These are phyloP conservation scores for Pollenia griseotomentosa DNA, from an alignment of 2,888 invertebrate species.

Conservation along the genomic window DNA sequence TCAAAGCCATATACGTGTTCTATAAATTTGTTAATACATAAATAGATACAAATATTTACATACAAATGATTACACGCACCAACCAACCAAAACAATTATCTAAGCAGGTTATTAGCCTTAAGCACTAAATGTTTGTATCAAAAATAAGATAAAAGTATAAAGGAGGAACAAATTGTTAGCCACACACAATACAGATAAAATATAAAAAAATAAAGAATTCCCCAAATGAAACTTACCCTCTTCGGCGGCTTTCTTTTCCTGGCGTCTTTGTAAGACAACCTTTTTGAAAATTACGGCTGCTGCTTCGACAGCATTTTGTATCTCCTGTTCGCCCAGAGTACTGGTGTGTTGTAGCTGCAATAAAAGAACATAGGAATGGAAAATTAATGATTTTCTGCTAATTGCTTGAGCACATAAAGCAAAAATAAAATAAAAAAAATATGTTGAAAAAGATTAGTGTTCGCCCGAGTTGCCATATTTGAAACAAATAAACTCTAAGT, in stretches of 20 bases:
- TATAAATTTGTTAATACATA: too few species aligned
- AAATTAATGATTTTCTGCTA: background rate
- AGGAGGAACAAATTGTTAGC: too few species aligned
- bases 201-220: background rate
- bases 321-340: slow-evolving; percentile 83
- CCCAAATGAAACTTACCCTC: slow-evolving; percentile 80
- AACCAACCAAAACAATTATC: too few species aligned
- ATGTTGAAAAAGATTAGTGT: too few species aligned
- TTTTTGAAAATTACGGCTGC: slow-evolving; percentile 84
- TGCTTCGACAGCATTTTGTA: slow-evolving; percentile 84
- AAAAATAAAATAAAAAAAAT: too few species aligned
- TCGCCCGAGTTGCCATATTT: background rate
- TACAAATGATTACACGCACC: too few species aligned
- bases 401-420: background rate
- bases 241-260: slow-evolving; percentile 81
- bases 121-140: too few species aligned
- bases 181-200: too few species aligned
- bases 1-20: too few species aligned
- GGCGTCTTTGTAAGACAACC: slow-evolving; percentile 83
- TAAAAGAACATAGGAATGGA: background rate
- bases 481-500: too few species aligned
- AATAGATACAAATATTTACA: too few species aligned
- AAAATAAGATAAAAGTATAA: background rate
- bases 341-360: slow-evolving; percentile 79
- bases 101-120: too few species aligned